phyloP scores from a whole-genome alignment of 1,140 invertebrate species.

The Bombus haemorrhoidalis region DNA sequence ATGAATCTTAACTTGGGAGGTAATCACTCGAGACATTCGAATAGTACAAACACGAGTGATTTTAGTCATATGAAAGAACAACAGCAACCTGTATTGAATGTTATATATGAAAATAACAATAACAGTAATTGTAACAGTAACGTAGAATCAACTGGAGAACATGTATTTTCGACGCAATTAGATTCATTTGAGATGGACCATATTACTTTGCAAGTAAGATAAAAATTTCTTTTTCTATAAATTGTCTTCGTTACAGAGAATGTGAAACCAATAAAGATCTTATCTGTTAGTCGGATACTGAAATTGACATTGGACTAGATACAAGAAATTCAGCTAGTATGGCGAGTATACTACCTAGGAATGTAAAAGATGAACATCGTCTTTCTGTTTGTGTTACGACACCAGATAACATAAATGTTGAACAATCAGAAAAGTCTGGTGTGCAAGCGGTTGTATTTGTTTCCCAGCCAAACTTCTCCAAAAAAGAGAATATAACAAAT shows the following conservation, averaged over 20 bases:
- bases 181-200: slow-evolving; percentile 76
- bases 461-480: slow-evolving; percentile 57
- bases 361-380: slow-evolving; percentile 63
- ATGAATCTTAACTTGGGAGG: slow-evolving; percentile 69
- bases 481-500: slow-evolving; percentile 64
- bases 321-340: slow-evolving; percentile 71
- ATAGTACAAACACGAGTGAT: slow-evolving; percentile 44
- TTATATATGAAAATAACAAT: slow-evolving; percentile 75
- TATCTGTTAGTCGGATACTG: slow-evolving; percentile 65
- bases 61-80: slow-evolving; percentile 57
- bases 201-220: slow-evolving; percentile 71
- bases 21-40: slow-evolving; percentile 59
- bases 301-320: slow-evolving; percentile 72
- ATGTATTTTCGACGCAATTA: slow-evolving; percentile 71
- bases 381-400: slow-evolving; percentile 52
- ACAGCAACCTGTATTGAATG: slow-evolving; percentile 66
- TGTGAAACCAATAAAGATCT: background rate
- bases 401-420: slow-evolving; percentile 35
- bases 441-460: slow-evolving; percentile 60
- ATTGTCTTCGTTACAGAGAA: background rate
- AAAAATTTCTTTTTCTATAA: background rate
- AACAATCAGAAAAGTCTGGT: slow-evolving; percentile 40
- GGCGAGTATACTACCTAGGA: slow-evolving; percentile 76
- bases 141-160: slow-evolving; percentile 58
- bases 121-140: background rate